Percentiles rank a stretch among this genome's conserved stretches.
Evolutionary conservation across 2,113 vertebrate genomes (phyloP).

Genomic region (Onychostruthus taczanowskii): DNA sequence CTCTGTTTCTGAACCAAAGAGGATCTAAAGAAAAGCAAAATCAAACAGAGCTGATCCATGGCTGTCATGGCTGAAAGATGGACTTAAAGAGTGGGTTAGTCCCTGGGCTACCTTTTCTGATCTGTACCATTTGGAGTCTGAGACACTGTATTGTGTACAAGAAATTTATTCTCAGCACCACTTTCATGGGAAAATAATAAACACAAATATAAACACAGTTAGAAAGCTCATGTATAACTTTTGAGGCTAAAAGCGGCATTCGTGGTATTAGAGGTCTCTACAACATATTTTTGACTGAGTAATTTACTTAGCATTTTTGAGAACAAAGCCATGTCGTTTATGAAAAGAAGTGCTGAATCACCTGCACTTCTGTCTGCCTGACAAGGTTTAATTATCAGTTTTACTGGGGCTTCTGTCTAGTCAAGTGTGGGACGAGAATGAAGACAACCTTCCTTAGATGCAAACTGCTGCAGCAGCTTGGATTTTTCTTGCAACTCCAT

Average conservation of each 20-base stretch:
- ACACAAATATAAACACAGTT: neutral
- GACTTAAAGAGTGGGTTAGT: neutral
- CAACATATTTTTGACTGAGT: neutral
- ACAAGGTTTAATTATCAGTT: neutral
- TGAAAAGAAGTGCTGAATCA: neutral
- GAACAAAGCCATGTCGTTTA: neutral
- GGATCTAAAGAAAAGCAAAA: neutral
- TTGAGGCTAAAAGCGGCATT: neutral
- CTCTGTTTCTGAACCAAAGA: neutral
- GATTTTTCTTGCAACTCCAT: neutral
- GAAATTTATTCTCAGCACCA: neutral
- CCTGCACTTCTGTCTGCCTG: neutral
- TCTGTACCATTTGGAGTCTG: neutral
- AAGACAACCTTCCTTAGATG: neutral
- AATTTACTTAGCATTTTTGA: neutral
- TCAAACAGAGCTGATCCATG: neutral
- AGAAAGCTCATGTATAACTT: neutral
- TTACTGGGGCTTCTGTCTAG: neutral
- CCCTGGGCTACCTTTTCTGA: neutral
- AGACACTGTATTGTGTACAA: neutral
- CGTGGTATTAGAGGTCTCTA: neutral
- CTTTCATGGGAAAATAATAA: neutral
- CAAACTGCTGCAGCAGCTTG: neutral
- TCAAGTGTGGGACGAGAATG: neutral
- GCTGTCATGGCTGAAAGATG: neutral